Evolutionary conservation across 2,113 vertebrate genomes (phyloP), one percentile per base, ranked within the genome.

Genomic region (Myodes glareolus): DNA sequence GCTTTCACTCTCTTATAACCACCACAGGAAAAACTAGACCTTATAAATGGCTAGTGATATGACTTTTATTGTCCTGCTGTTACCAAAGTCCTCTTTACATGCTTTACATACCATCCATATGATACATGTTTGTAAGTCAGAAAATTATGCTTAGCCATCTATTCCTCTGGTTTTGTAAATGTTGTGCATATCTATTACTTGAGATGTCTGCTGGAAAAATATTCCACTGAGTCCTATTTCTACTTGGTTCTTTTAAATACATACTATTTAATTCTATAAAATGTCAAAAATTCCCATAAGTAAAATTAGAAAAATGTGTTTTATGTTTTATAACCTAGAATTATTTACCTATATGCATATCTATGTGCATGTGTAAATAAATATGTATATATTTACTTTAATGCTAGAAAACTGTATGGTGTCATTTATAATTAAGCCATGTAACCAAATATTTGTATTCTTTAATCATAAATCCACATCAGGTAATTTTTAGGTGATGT

Each of bases 131-230:
- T 89, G 88, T 91, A 68, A 94, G 42, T 88, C 12, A 88, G 31
- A 91, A 94, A 65, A 80, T 63, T 95, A 50, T 88, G 50, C 90
- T 90, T 94, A 90, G 27, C 67, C 81, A 25, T 91, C 82, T 80
- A 86, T 87, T 88, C 50, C 45, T 70, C 94, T 90, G 0, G 31
- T 77, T 47, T 10, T 13, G 63, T 96, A 75, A 45, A 29, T 36
- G 1, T 93, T 86, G 1, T 50, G 96, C n/a, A 6, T 63, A 84
- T 68, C 63, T 96, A 78, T 50, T 47, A 92, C 33, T 58, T 88
- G 36, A 55, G 27, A 7, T 80, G 80, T 80, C 21, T 45, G 61
- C 63, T 96, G 10, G 80, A 36, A 50, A 94, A 82, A 25, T 52
- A 82, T 77, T 36, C 5, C 29, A 84, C 29, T 72, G 29, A 78